Evolutionary conservation across 2,797 vertebrate genomes (phyloP), one percentile per base, ranked within the genome.

Genomic region (Hozukius guyotensis): DNA sequence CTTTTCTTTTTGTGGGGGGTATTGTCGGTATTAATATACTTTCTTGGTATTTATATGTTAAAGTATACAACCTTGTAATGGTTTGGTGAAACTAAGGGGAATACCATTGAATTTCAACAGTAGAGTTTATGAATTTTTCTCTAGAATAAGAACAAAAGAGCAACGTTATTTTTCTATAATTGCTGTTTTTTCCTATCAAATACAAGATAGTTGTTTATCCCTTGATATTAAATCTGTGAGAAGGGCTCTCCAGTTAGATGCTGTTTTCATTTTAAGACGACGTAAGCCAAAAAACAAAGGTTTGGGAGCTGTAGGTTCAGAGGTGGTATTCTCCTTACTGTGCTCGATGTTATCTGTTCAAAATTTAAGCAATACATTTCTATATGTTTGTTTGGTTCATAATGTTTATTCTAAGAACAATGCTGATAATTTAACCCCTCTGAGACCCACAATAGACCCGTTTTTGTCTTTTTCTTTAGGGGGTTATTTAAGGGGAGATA

Each of bases 321-420:
- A 75, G 10, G 10, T 70, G 53, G 52, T 72, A n/a, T 65, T 79
- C 61, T 81, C 36, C 25, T 74, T 46, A n/a, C 31, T 53, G 14
- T 62, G n/a, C n/a, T n/a, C n/a, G n/a, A n/a, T n/a, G n/a, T n/a
- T n/a, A n/a, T n/a, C n/a, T n/a, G 20, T 38, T 42, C 5, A 42
- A 42, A 42, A 59, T 63, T 31, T 27, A 74, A 77, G 68, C 25
- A 72, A 80, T 55, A 72, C 9, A 13, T 77, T 57, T 77, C 5
- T 34, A 5, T 80, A 14, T 74, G 42, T 18, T 46, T 46, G 18
- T 46, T 82, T 71, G 24, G 13, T 68, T 69, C 2, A 31, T 76
- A n/a, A 18, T 76, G 9, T 76, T 67, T 73, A 67, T 62, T 74
- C 2, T 57, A 57, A 61, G 57, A 84, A 84, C 59, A 78, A 53